Percentiles rank a stretch among this genome's conserved stretches.
These are phyloP conservation scores for Cyrtorhinus lividipennis DNA, from an alignment of 1,140 invertebrate species.

Conservation along the genomic window DNA sequence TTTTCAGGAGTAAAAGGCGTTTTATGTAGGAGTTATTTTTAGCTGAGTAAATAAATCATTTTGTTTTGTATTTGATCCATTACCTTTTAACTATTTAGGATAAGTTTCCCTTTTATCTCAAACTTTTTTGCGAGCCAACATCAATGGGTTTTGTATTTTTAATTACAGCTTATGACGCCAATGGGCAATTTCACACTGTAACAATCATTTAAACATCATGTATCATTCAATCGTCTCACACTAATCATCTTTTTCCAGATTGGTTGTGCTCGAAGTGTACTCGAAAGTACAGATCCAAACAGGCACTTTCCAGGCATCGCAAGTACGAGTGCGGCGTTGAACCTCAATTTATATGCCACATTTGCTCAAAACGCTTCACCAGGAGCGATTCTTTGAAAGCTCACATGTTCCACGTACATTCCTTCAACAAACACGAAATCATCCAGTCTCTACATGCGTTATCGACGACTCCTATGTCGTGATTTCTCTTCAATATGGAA, in stretches of 20 bases:
- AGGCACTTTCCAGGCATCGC: slow-evolving; percentile 27
- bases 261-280: slow-evolving; percentile 24
- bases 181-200: too few relatives aligned
- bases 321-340: slow-evolving; percentile 38
- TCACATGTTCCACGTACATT: neutral
- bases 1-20: too few relatives aligned
- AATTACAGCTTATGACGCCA: too few relatives aligned
- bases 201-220: neutral
- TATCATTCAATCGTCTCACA: too few relatives aligned
- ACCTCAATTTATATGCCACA: slow-evolving; percentile 32
- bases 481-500: too few relatives aligned
- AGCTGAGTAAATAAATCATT: too few relatives aligned
- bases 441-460: too few relatives aligned
- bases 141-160: neutral
- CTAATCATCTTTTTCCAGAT: neutral
- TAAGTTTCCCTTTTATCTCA: neutral
- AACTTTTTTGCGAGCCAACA: neutral
- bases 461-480: too few relatives aligned
- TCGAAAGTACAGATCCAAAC: slow-evolving; percentile 27
- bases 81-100: too few relatives aligned
- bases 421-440: neutral
- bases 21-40: too few relatives aligned
- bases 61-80: too few relatives aligned
- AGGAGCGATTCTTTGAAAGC: neutral
- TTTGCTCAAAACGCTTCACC: slow-evolving; percentile 28